These are phyloP conservation scores for Taenioides sp. DNA, from an alignment of 2,797 vertebrate species.

Conservation along the genomic window DNA sequence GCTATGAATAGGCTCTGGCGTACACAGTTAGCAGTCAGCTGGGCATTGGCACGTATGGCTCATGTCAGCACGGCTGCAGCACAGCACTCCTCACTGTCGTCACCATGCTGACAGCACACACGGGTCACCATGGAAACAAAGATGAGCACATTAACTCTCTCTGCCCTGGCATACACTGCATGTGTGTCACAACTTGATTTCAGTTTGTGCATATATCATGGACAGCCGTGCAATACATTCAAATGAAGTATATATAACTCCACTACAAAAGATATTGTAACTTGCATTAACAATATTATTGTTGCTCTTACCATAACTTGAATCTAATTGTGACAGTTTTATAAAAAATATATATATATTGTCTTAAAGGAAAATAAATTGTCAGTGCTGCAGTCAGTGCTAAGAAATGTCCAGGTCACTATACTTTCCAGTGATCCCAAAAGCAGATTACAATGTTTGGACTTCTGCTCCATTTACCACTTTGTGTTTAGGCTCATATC, in stretches of 20 bases:
- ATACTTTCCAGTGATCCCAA: constrained; percentile 33
- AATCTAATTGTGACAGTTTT: neutral
- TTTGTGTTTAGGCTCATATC: constrained; percentile 57
- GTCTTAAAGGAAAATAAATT: too few species aligned
- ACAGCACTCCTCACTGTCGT: constrained; percentile 65
- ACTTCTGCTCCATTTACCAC: constrained; percentile 74
- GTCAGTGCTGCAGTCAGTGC: neutral
- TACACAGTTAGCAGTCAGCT: constrained; percentile 59
- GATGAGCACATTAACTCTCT: constrained; percentile 62
- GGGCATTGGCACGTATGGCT: constrained; percentile 70
- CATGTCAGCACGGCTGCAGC: constrained; percentile 59
- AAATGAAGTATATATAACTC: neutral
- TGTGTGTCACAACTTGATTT: constrained; percentile 36
- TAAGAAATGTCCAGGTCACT: constrained; percentile 43
- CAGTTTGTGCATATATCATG: constrained; percentile 1
- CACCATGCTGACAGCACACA: constrained; percentile 73
- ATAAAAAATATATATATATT: too few species aligned
- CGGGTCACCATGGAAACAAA: constrained; percentile 80
- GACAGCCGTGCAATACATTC: neutral
- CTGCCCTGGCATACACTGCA: constrained; percentile 53
- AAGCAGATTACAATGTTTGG: constrained; percentile 70
- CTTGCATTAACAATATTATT: too few species aligned
- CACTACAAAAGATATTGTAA: too few species aligned
- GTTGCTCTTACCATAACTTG: neutral
- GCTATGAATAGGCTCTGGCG: constrained; percentile 71